Base-by-base conservation (phyloP, 23 tunicate genomes). In the Ascidia mentula region DNA sequence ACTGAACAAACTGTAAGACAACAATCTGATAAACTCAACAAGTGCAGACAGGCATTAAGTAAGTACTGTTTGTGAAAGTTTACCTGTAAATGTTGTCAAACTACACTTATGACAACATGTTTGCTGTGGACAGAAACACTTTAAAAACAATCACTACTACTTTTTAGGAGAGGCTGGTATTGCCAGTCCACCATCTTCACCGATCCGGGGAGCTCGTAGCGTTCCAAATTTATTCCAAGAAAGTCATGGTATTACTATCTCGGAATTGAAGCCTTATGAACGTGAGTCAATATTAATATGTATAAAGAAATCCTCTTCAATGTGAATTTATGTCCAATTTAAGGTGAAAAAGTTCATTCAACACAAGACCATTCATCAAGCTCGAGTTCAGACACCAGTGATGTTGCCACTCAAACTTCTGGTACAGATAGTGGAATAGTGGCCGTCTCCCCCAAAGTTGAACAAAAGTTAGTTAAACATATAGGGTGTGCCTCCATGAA, bases 1-100 rank as follows among this genome's bases (percentile, higher is more conserved):
- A 93, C 98, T 31, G 98, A 93, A 60, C 86, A 88, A 45, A 93
- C 94, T 32, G 98, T 93, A 0, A 39, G 98, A 35, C 88, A 89
- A 42, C 98, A 93, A 72, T 83, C 89, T 18, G 98, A 93, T 12
- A 93, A 81, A 72, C 89, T 93, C 46, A 88, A 84, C 59, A 88
- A 80, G 45, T 85, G 89, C 60, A 78, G 74, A 39, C 78, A 79
- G 7, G 97, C 92, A 20, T 9, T 92, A 40, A 60, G 91, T 92
- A 73, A 76, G 91, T 74, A 36, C n/a, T 2, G 34, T 71, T 6
- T 24, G 32, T 20, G 32, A 69, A 31, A 69, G 20, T 17, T 18
- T 45, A 15, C 60, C 32, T 24, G 9, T 24, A 69, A 31, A 24
- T 69, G 8, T 12, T 13, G 20, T 69, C n/a, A 69, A 69, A 69